Base-by-base conservation (phyloP, 1,140 invertebrate species). In the Hestina assimilis region DNA sequence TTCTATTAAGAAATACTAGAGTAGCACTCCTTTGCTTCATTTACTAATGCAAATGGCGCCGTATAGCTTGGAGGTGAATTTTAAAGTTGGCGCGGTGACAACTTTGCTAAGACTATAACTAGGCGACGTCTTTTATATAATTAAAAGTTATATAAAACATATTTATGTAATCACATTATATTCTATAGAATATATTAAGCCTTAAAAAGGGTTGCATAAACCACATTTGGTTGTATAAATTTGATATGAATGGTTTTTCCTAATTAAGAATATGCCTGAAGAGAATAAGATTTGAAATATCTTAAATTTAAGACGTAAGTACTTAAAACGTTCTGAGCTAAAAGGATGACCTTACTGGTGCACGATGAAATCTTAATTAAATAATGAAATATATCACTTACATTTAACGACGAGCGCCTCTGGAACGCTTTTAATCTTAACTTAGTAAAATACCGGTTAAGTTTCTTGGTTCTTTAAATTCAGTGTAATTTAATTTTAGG, bases 331-430 rank as follows among this genome's bases (percentile, higher is more conserved):
- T 56, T 52, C 52, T 62, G 57, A 46, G 53, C 59, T n/a, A 62
- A 62, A 62, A 57, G 42, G 57, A 56, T 45, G n/a, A 26, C 52
- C 53, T 17, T 62, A 45, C 38, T 28, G 53, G 52, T 52, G 46
- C 47, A 31, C 40, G 23, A 56, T 51, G 53, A 62, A 62, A 62
- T 62, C 59, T 62, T 52, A 56, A 62, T 62, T 62, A 62, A 56
- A 53, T 40, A 53, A 33, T 62, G 59, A 62, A 50, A 43, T 52
- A 52, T 61, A 38, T 43, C 26, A 23, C 48, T 52, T 41, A 35
- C 31, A 47, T 47, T 47, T 47, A 47, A 46, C 24, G 23, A 43
- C 14, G 29, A 12, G 29, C 17, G 42, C 42, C 17, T 15, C 12
- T 14, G 24, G 29, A 12, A 46, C 17, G 42, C 42, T 12, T 15